Evolutionary conservation across 2,797 vertebrate genomes (phyloP).

Genomic region (Odontamblyopus rebecca): DNA sequence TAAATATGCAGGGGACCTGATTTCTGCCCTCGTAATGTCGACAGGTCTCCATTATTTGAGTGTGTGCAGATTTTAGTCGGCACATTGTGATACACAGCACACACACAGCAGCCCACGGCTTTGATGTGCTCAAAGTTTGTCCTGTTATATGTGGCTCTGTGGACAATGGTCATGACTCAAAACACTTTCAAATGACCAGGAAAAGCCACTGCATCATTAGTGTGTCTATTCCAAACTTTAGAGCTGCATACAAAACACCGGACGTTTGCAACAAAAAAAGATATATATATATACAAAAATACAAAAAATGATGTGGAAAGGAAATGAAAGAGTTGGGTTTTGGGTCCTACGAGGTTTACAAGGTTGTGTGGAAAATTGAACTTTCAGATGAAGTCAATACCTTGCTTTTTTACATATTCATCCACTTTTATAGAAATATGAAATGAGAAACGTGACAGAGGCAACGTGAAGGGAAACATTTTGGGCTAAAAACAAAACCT

Average conservation of each 20-base stretch:
- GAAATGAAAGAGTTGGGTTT: neutral
- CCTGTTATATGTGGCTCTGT: neutral
- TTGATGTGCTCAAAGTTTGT: constrained; percentile 33
- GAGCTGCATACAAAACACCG: neutral
- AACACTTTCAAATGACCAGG: neutral
- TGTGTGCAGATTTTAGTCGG: too few species aligned
- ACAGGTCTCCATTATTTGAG: too few species aligned
- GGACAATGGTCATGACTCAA: neutral
- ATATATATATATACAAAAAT: neutral
- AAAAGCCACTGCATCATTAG: constrained; percentile 8
- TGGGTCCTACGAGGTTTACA: neutral
- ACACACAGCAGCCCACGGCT: neutral
- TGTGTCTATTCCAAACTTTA: neutral
- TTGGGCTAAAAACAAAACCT: too few species aligned
- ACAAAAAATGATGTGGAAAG: neutral
- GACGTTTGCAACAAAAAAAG: neutral
- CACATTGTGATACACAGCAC: too few species aligned
- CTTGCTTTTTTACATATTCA: neutral
- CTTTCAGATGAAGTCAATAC: neutral
- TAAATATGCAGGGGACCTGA: too few species aligned
- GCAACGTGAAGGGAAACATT: too few species aligned
- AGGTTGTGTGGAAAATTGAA: neutral
- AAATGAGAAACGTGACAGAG: too few species aligned
- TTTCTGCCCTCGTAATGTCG: too few species aligned
- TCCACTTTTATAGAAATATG: too few species aligned